These are phyloP conservation scores for Agrochola lota DNA, from an alignment of 2,888 invertebrate species.

Conservation along the genomic window DNA sequence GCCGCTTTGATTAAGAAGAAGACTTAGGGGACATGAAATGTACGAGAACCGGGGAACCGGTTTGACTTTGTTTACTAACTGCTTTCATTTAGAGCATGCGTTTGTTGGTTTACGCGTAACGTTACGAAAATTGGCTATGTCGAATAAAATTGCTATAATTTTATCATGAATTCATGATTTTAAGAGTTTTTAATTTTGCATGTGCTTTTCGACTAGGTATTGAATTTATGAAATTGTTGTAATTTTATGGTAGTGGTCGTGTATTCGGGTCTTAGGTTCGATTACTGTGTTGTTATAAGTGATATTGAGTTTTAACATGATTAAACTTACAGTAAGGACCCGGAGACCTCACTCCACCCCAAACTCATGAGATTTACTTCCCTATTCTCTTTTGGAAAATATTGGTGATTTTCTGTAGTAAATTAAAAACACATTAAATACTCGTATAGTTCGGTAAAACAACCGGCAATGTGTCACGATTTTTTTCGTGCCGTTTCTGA, in stretches of 20 bases:
- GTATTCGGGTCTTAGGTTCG: neutral
- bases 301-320: neutral
- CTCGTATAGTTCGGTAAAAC: neutral
- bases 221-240: neutral
- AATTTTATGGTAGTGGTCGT: neutral
- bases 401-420: no score
- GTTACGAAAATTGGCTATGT: neutral
- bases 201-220: no score
- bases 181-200: neutral
- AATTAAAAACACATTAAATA: neutral
- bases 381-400: neutral
- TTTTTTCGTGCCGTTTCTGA: conserved; percentile 70
- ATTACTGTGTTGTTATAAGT: no score
- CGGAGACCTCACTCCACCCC: neutral
- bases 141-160: neutral
- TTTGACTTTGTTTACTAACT: conserved; percentile 23
- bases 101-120: neutral
- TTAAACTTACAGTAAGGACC: neutral
- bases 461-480: conserved; percentile 62
- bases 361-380: no score
- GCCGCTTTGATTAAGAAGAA: conserved; percentile 42
- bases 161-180: neutral
- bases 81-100: conserved; percentile 9
- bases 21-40: conserved; percentile 25
- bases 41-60: conserved; percentile 11